Conservation (phyloP, 2,113 vertebrate species). For the Lepisosteus oculatus region DNA sequence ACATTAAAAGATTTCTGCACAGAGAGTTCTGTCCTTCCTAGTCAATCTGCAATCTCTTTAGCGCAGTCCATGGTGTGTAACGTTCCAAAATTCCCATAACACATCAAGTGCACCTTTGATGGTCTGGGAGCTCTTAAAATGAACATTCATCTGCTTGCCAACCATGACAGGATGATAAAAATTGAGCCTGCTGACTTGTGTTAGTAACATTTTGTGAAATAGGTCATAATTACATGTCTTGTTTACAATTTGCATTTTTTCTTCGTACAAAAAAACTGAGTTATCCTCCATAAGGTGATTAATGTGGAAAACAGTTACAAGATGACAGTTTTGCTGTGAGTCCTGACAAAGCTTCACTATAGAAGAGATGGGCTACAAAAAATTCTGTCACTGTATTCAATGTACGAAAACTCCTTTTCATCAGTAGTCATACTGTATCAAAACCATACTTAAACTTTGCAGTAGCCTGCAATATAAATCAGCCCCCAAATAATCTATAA, state of each 20-base stretch:
- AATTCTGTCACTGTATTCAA: neutral
- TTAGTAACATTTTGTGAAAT: neutral
- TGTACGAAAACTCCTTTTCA: neutral
- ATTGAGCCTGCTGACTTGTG: neutral
- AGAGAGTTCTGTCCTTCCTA: too few relatives aligned
- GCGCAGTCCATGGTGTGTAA: too few relatives aligned
- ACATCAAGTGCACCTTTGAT: too few relatives aligned
- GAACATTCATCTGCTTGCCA: too few relatives aligned
- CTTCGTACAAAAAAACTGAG: neutral
- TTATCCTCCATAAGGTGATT: neutral
- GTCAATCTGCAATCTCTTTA: too few relatives aligned
- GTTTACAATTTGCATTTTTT: conserved; percentile 5
- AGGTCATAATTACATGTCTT: neutral
- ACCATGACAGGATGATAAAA: too few relatives aligned
- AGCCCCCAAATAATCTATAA: too few relatives aligned
- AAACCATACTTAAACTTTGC: neutral
- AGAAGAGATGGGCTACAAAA: neutral
- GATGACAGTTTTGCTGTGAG: conserved; percentile 1
- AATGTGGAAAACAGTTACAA: neutral
- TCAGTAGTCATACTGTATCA: neutral
- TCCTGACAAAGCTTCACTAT: neutral
- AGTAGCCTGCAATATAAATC: too few relatives aligned
- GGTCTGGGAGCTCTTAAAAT: too few relatives aligned
- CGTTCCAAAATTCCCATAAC: too few relatives aligned
- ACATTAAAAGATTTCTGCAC: too few relatives aligned